Conservation (phyloP, 2,113 vertebrate species). For the Coracopsis vasa region DNA sequence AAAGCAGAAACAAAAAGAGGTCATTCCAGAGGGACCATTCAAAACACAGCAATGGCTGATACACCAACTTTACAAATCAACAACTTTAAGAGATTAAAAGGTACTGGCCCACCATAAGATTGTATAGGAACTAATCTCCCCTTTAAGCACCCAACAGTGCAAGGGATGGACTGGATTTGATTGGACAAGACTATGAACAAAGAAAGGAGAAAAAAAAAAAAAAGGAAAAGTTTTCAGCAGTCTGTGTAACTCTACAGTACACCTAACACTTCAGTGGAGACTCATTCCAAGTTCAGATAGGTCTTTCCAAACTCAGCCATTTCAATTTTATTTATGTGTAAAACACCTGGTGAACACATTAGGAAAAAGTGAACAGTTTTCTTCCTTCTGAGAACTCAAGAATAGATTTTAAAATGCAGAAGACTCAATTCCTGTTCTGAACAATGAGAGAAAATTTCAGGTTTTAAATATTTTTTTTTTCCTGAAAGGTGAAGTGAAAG, state of each 20-base stretch:
- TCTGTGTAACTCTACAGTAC: background rate
- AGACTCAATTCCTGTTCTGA: background rate
- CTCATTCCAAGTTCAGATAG: background rate
- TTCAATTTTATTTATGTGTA: slow-evolving; percentile 33
- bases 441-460: background rate
- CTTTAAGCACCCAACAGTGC: background rate
- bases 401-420: slow-evolving; percentile 1
- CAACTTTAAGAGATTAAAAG: background rate
- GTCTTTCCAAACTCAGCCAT: slow-evolving; percentile 16
- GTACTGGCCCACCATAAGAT: background rate
- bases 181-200: background rate
- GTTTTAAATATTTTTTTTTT: background rate
- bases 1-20: background rate
- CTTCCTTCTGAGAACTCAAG: background rate
- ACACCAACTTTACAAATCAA: background rate
- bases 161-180: slow-evolving; percentile 11
- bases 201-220: background rate
- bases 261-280: background rate
- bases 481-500: background rate
- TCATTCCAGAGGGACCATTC: background rate
- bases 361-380: slow-evolving; percentile 47
- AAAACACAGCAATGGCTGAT: background rate
- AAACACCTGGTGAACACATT: slow-evolving; percentile 53
- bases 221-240: background rate
- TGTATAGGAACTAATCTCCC: slow-evolving; percentile 13